Percentiles rank a stretch among this genome's conserved stretches.
These are phyloP conservation scores for Lordiphosa clarofinis DNA, from an alignment of 1,140 invertebrate genomes.

Conservation along the genomic window DNA sequence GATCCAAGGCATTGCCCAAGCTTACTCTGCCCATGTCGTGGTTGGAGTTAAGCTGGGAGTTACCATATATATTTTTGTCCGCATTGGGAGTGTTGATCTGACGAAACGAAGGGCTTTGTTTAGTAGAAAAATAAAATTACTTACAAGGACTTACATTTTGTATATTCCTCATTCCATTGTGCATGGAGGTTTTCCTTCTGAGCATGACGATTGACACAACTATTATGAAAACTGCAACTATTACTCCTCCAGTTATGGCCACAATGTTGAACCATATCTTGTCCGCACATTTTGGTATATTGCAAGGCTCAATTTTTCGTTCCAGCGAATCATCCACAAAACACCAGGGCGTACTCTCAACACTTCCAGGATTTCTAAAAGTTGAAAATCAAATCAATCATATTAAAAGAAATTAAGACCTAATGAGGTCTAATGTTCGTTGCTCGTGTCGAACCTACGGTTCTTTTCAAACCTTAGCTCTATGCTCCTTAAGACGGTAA, in stretches of 20 bases:
- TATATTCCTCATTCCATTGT: constrained; percentile 82
- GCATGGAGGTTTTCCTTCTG: constrained; percentile 80
- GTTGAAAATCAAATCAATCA: too few relatives aligned
- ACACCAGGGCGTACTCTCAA: constrained; percentile 93
- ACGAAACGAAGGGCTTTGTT: too few relatives aligned
- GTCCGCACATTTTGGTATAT: constrained; percentile 90
- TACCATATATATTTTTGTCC: constrained; percentile 90
- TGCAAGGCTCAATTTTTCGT: constrained; percentile 86
- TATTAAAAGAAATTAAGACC: too few relatives aligned
- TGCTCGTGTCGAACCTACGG: too few relatives aligned
- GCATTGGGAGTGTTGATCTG: constrained; percentile 85
- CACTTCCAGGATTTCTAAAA: constrained; percentile 89
- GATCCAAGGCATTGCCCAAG: constrained; percentile 37
- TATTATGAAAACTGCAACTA: constrained; percentile 62
- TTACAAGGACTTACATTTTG: constrained; percentile 83
- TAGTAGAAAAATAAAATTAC: too few relatives aligned
- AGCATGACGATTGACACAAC: constrained; percentile 81
- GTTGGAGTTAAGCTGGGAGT: constrained; percentile 84
- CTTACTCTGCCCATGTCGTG: constrained; percentile 86
- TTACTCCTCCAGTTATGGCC: constrained; percentile 75
- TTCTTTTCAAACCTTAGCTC: too few relatives aligned
- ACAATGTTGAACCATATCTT: constrained; percentile 84
- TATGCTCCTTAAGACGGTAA: too few relatives aligned
- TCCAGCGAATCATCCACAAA: constrained; percentile 86
- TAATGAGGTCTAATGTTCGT: too few relatives aligned